Evolutionary conservation across 2,113 vertebrate genomes (phyloP).

Genomic region (Saccopteryx bilineata): DNA sequence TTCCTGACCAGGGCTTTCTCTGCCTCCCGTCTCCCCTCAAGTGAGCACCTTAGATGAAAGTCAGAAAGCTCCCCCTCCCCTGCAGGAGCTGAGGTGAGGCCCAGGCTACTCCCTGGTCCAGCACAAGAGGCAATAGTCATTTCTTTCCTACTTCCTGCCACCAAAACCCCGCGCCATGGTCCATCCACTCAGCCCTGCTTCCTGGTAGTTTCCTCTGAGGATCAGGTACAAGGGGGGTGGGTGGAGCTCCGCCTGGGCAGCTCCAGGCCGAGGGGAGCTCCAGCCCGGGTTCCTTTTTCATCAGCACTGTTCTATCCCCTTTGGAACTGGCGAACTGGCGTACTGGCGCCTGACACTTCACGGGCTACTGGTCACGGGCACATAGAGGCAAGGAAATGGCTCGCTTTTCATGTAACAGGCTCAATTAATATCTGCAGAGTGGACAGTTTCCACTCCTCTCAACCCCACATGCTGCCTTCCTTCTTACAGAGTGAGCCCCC

Average conservation of each 20-base stretch:
- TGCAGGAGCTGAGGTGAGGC: not conserved
- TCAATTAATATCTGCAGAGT: not conserved
- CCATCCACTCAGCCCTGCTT: not conserved
- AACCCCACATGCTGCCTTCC: not conserved
- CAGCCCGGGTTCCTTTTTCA: not conserved
- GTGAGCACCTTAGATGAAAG: not conserved
- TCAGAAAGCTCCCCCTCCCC: not conserved
- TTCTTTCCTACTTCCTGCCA: not conserved
- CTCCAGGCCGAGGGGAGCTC: not conserved
- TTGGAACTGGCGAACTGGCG: not conserved
- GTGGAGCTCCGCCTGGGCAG: not conserved
- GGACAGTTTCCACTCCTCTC: not conserved
- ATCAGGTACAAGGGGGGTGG: not conserved
- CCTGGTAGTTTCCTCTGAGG: not conserved
- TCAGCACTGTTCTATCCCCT: not conserved
- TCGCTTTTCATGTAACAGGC: not conserved
- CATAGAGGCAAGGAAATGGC: not conserved
- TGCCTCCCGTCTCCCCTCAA: not conserved
- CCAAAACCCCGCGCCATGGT: not conserved
- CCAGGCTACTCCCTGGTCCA: not conserved
- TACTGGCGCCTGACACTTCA: not conserved
- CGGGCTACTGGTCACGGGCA: not conserved
- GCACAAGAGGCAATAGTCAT: fast-evolving
- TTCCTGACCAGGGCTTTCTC: not conserved
- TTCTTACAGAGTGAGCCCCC: not conserved